Percentiles rank a stretch among this genome's conserved stretches.
These are phyloP conservation scores for Ursus arctos DNA, from an alignment of 2,113 vertebrate genomes.

Conservation along the genomic window DNA sequence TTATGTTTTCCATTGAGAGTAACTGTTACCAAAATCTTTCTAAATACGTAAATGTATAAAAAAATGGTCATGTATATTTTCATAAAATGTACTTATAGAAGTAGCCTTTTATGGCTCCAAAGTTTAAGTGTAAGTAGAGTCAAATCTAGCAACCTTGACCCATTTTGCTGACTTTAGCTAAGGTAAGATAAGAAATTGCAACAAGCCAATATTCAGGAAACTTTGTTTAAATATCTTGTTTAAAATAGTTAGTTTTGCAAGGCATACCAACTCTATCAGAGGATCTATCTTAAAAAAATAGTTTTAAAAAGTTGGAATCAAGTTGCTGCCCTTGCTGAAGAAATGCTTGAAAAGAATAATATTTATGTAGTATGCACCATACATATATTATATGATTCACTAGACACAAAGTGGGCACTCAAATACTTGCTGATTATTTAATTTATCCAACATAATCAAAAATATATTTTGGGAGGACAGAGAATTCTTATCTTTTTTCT, in stretches of 20 bases:
- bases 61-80: slow-evolving; percentile 1
- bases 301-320: slow-evolving; percentile 60
- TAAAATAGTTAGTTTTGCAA: slow-evolving; percentile 70
- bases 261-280: slow-evolving; percentile 63
- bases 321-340: slow-evolving; percentile 17
- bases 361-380: slow-evolving; percentile 63
- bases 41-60: not conserved
- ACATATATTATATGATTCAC: slow-evolving; percentile 58
- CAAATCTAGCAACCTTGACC: slow-evolving; percentile 29
- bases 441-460: slow-evolving; percentile 49
- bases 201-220: slow-evolving; percentile 61
- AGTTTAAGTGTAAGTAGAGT: not conserved
- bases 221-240: slow-evolving; percentile 73
- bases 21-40: slow-evolving; percentile 20
- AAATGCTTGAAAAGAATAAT: slow-evolving; percentile 75
- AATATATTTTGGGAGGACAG: slow-evolving; percentile 37
- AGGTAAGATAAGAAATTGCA: slow-evolving; percentile 63
- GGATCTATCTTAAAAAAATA: slow-evolving; percentile 63
- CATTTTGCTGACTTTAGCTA: slow-evolving; percentile 67
- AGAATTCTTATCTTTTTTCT: not conserved
- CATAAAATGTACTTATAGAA: not conserved
- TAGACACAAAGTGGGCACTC: slow-evolving; percentile 55
- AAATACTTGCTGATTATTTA: slow-evolving; percentile 63
- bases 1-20: slow-evolving; percentile 19
- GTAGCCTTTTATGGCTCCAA: slow-evolving; percentile 1